These are phyloP conservation scores for Parthenolecanium corni DNA, from an alignment of 2,888 invertebrate genomes.

Conservation along the genomic window DNA sequence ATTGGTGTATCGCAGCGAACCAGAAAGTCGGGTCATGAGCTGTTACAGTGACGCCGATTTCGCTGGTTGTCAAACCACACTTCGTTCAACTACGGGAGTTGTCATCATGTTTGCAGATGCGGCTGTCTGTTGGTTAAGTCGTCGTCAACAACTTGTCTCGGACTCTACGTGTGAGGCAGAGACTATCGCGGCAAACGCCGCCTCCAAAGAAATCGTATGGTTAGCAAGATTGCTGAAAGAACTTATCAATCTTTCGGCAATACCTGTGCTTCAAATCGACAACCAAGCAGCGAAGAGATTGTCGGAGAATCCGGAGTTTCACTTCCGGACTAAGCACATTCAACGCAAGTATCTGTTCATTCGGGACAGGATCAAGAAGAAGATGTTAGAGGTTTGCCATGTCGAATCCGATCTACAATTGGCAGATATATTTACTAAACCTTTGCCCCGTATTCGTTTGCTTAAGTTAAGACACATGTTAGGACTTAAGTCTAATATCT, in stretches of 20 bases:
- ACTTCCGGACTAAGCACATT: not conserved
- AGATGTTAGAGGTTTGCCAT: not conserved
- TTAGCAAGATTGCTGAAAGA: constrained; percentile 34
- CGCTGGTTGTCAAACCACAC: constrained; percentile 31
- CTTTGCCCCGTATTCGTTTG: not conserved
- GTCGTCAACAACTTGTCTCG: constrained; percentile 3
- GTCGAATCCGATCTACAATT: not conserved
- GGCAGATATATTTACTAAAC: not conserved
- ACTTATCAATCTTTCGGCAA: constrained; percentile 32
- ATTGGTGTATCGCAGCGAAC: not conserved
- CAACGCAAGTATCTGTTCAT: not conserved
- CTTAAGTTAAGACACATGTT: not conserved
- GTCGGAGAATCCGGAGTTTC: constrained; percentile 34
- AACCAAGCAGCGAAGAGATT: constrained; percentile 35
- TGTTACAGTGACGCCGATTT: constrained; percentile 33
- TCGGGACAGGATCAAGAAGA: not conserved
- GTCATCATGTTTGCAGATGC: constrained; percentile 31
- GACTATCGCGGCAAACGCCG: constrained; percentile 34
- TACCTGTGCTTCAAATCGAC: constrained; percentile 34
- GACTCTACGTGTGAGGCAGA: constrained; percentile 35
- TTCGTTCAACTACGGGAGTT: constrained; percentile 34
- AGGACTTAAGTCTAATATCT: too few relatives aligned
- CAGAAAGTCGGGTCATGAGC: not conserved
- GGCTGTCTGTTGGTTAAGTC: constrained; percentile 32
- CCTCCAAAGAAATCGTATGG: constrained; percentile 34